Conservation (phyloP, 2,888 invertebrate genomes). For the Nemapogon koenigi region DNA sequence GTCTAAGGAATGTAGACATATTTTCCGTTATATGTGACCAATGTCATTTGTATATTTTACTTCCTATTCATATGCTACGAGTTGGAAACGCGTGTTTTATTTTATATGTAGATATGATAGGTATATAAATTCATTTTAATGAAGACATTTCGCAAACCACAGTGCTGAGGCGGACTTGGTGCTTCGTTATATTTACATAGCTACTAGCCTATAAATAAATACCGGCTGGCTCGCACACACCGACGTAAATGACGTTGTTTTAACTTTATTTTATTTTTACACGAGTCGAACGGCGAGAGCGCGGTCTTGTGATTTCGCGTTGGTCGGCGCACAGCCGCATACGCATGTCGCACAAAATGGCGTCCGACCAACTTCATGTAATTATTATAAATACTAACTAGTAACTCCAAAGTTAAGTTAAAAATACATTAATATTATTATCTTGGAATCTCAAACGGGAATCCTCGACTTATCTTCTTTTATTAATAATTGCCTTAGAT, state of each 20-base stretch:
- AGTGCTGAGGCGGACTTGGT: conserved; percentile 40
- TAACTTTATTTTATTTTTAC: conserved; percentile 65
- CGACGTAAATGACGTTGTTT: conserved; percentile 60
- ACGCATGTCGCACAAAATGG: conserved; percentile 56
- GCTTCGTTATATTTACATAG: conserved; percentile 58
- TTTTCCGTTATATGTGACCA: too few species aligned
- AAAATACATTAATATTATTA: too few species aligned
- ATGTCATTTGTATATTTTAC: too few species aligned
- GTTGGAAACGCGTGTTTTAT: too few species aligned
- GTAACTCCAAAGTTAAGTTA: too few species aligned
- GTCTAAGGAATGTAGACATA: too few species aligned
- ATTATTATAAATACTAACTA: too few species aligned
- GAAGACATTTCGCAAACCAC: conserved; percentile 60
- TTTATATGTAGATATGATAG: too few species aligned
- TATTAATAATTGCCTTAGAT: too few species aligned
- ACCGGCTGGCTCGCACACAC: conserved; percentile 57
- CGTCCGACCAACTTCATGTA: conserved; percentile 29
- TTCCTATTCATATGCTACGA: too few species aligned
- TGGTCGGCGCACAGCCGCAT: conserved; percentile 59
- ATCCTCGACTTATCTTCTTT: too few species aligned
- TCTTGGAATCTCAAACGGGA: too few species aligned
- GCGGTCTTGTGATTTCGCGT: conserved; percentile 60
- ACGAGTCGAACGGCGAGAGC: conserved; percentile 46
- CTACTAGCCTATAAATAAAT: conserved; percentile 65
- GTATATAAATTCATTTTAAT: conserved; percentile 40